Evolutionary conservation across 2,888 invertebrate species (phyloP), one percentile per base, ranked within the genome.

Genomic region (Tethea ocularis): DNA sequence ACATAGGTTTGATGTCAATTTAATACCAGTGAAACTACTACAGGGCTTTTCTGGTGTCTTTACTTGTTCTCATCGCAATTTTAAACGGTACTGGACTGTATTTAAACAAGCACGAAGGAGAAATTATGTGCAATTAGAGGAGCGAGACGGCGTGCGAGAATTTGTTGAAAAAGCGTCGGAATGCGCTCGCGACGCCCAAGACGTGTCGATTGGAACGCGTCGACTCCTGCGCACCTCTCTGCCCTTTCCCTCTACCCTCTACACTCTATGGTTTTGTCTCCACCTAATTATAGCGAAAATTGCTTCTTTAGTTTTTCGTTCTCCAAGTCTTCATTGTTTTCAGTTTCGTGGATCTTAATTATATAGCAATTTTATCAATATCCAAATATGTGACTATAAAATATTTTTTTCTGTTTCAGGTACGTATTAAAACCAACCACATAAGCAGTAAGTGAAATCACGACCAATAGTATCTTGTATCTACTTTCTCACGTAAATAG

Each of bases 81-180:
- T 83, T 83, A 78, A 82, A 78, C 74, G 78, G 76, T 77, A 70
- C 76, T 62, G 74, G 71, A 69, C 69, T 72, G 84, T 87, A 88
- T 90, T 90, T 89, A 90, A 89, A 82, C 83, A 88, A 81, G 87
- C 89, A 88, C 86, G 88, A 83, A 84, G 85, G 71, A 85, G 77
- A 86, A 91, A 91, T 91, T 90, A 90, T 88, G 84, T 82, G 84
- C 84, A 90, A 91, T 91, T 91, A 91, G 86, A 84, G 75, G 84
- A 77, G 84, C 81, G 84, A 82, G 82, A 81, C 87, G 85, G 89
- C 85, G 87, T 80, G 83, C 74, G 73, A 82, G 89, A 83, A 91
- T 91, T 84, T 82, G 77, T 72, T 72, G 78, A 87, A 88, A 91
- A 91, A 90, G 76, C 70, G 62, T 61, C 61, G 86, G 91, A 81